Base-by-base conservation (phyloP, 2,888 invertebrate genomes). In the Abrostola triplasia region DNA sequence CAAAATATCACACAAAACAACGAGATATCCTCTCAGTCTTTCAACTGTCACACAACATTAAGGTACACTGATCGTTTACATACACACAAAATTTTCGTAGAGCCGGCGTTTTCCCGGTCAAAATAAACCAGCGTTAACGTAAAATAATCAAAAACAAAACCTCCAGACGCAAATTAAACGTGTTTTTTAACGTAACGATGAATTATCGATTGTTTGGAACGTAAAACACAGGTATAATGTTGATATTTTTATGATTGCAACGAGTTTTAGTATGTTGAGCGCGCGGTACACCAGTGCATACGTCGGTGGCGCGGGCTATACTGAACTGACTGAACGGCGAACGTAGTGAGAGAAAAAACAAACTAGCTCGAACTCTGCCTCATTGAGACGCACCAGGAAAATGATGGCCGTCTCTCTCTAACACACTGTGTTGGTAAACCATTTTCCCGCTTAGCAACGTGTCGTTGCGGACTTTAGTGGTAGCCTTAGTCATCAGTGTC, bases 91-190 rank as follows among this genome's bases (percentile, higher is more conserved):
- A 83, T 81, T 24, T 80, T 73, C 74, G 73, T 67, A 73, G 81
- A 79, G 76, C 92, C 92, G 93, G 93, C 89, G 84, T 91, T 92
- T 92, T 89, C 84, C 91, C 90, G 91, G 90, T 81, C 76, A 90
- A 92, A 91, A 85, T 80, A 86, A 86, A 82, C 67, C 66, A 75
- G 78, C 58, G 66, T 40, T 86, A 86, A 88, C 84, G 81, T 80
- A 82, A 83, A 81, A 76, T 67, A 74, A 81, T 77, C 64, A 54
- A 80, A 79, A 86, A 83, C 60, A 70, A 81, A 84, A 77, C 61
- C 78, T 80, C 69, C 63, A 42, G 67, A 76, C 67, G 73, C 47
- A 63, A 74, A 73, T 66, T 48, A 59, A 69, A 58, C 60, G 67
- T 70, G 68, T 49, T 56, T 64, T 61, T 67, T 75, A 76, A 64